phyloP scores from a whole-genome alignment of 2,888 invertebrate genomes.

The Pyralis farinalis region DNA sequence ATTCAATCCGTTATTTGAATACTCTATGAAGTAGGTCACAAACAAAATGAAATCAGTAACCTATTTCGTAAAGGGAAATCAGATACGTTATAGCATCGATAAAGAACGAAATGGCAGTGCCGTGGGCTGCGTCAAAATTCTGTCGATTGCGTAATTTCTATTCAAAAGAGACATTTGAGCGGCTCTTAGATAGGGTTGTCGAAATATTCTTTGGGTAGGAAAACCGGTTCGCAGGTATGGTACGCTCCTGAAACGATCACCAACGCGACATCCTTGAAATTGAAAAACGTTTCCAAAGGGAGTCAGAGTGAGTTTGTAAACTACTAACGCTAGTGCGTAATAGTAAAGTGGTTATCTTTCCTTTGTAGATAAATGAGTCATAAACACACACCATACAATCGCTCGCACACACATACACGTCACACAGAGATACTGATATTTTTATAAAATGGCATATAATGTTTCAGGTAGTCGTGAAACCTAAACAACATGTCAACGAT shows the following conservation, averaged over 20 bases:
- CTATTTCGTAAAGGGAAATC: slow-evolving; percentile 27
- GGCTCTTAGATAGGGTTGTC: slow-evolving; percentile 33
- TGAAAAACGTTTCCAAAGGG: slow-evolving; percentile 39
- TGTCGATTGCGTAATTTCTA: slow-evolving; percentile 57
- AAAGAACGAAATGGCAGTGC: slow-evolving; percentile 33
- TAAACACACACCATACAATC: too few species aligned
- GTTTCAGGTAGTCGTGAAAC: too few species aligned
- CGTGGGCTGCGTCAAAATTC: slow-evolving; percentile 50
- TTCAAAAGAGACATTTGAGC: slow-evolving; percentile 52
- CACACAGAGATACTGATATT: too few species aligned
- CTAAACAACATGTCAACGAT: too few species aligned
- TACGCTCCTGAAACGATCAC: slow-evolving; percentile 26
- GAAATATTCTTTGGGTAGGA: slow-evolving; percentile 22
- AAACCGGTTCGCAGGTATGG: neutral
- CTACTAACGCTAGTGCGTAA: too few species aligned
- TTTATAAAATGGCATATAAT: too few species aligned
- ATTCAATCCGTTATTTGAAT: neutral
- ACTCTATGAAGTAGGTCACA: slow-evolving; percentile 9
- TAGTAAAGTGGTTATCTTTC: too few species aligned
- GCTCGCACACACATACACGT: too few species aligned
- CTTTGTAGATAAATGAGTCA: too few species aligned
- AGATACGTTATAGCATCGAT: slow-evolving; percentile 39
- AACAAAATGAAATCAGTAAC: slow-evolving; percentile 38
- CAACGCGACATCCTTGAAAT: slow-evolving; percentile 45
- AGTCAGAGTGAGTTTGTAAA: slow-evolving; percentile 31